phyloP scores from a whole-genome alignment of 2,888 invertebrate genomes.

The Sericinus montela region DNA sequence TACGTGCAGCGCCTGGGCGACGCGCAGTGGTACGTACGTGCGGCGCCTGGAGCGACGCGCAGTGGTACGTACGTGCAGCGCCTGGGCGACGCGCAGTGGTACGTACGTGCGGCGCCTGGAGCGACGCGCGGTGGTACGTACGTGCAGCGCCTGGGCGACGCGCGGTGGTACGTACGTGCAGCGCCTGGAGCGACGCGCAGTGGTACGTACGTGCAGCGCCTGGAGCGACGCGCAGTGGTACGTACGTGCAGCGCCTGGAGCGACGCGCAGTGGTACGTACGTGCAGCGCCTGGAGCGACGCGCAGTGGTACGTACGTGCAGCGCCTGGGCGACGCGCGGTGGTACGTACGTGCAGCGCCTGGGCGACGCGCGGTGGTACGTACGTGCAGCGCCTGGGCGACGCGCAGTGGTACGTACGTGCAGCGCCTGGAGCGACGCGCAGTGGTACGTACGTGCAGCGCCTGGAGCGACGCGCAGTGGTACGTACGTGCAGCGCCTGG shows the following conservation, averaged over 20 bases:
- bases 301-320: not conserved
- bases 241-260: not conserved
- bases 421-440: not conserved
- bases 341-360: conserved; percentile 84
- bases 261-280: not conserved
- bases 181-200: conserved; percentile 84
- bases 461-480: conserved; percentile 93
- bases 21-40: conserved; percentile 54
- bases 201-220: conserved; percentile 64
- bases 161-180: conserved; percentile 92
- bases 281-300: not conserved
- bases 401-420: conserved; percentile 83
- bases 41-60: conserved; percentile 62
- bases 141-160: conserved; percentile 94
- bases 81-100: conserved; percentile 79
- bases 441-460: conserved; percentile 80
- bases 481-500: not conserved
- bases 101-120: conserved; percentile 90
- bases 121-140: conserved; percentile 88
- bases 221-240: not conserved
- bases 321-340: conserved; percentile 88
- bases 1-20: conserved; percentile 60
- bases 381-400: conserved; percentile 87
- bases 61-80: conserved; percentile 84
- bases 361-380: conserved; percentile 84